Conservation (phyloP, 2,888 invertebrate species). For the Lottia scabra region DNA sequence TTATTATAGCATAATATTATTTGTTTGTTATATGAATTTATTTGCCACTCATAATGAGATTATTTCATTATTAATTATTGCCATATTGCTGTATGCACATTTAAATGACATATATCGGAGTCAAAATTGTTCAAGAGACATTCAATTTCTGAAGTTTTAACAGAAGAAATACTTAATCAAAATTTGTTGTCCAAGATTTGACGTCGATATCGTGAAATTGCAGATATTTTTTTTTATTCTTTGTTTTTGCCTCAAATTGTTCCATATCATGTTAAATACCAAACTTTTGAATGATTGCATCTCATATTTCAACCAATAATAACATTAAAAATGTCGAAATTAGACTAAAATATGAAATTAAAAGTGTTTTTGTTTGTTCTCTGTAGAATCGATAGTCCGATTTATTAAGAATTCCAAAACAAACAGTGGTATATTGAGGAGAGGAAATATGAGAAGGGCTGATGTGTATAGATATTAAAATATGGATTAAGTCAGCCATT, state of each 20-base stretch:
- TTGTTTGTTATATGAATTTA: slow-evolving; percentile 1
- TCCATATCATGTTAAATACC: slow-evolving; percentile 3
- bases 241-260: background rate
- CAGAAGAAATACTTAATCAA: no score
- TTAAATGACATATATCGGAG: background rate
- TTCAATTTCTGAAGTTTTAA: no score
- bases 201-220: no score
- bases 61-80: slow-evolving; percentile 4
- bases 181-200: no score
- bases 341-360: background rate
- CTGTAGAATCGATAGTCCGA: background rate
- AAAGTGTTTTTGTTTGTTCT: background rate
- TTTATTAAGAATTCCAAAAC: background rate
- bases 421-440: background rate
- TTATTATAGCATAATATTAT: slow-evolving; percentile 5
- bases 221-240: background rate
- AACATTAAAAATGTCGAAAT: background rate
- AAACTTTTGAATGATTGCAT: background rate
- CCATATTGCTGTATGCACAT: background rate
- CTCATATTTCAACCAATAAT: background rate
- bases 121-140: no score
- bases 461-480: background rate
- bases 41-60: background rate
- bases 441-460: background rate
- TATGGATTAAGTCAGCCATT: no score